Base-by-base conservation (phyloP, 2,888 invertebrate species). In the Pristionchus entomophagus region DNA sequence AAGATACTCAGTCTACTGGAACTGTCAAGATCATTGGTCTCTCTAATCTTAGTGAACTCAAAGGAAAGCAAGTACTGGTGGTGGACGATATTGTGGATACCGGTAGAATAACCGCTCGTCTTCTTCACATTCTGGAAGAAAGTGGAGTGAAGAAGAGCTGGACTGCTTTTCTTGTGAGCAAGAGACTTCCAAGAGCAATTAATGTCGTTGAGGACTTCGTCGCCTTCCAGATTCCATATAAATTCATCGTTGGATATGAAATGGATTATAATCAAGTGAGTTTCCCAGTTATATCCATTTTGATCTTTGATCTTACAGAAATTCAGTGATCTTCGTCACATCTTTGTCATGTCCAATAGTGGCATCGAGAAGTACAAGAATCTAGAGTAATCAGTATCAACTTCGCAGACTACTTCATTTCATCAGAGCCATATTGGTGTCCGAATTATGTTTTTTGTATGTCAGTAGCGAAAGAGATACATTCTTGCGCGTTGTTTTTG, bases 11-110 rank as follows among this genome's bases (percentile, higher is more conserved):
- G 45, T 94, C 95, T 5, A 93, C 94, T 17, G 95, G 95, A 22
- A 85, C 41, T 12, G 53, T 87, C 35, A 85, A 88, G 89, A 94
- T 95, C 0, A 94, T 95, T 88, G 95, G 95, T 8, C 94, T 94
- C 6, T 94, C 95, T 83, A 94, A 94, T 88, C 90, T 95, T 85
- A 92, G 93, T 51, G 94, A 94, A 87, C 91, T 95, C 26, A 92
- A 91, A 87, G 95, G 94, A 65, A 94, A 94, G 92, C 95, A 92
- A 73, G 91, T 93, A 32, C 84, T 94, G 82, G 93, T 95, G 38
- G 95, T 95, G 14, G 95, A 95, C 91, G 95, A 95, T 90, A 95
- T 95, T 69, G 94, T 95, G 69, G 95, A 95, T 91, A 95, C 95
- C 29, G 95, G 95, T 2, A 91, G 93, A 81, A 95, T 95, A 3